A percentile compares a stretch with the other conserved stretches of the same genome.
Evolutionary conservation across 1,140 invertebrate species (phyloP).

Genomic region (Polypedilum vanderplanki): DNA sequence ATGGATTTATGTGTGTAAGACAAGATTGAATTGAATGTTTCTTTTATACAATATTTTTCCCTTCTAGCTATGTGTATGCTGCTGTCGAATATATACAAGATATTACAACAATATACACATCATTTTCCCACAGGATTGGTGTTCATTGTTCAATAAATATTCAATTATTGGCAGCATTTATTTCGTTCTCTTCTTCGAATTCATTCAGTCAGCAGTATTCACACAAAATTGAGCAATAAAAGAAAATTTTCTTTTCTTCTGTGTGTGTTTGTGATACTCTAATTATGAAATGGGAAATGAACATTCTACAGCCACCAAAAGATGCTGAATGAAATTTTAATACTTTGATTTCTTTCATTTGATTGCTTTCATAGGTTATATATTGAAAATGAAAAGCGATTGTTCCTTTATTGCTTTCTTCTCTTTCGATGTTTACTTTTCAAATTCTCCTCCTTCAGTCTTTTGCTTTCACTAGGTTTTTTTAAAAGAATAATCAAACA

Average conservation of each 20-base stretch:
- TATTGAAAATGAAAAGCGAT: too few species aligned
- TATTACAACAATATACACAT: constrained; percentile 21
- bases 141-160: constrained; percentile 27
- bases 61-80: not conserved
- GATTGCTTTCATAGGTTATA: too few species aligned
- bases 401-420: too few species aligned
- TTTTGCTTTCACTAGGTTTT: not conserved
- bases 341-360: not conserved
- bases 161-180: constrained; percentile 25
- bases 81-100: not conserved
- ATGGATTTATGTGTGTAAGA: constrained; percentile 28
- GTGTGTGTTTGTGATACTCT: not conserved
- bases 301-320: not conserved
- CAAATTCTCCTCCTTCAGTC: not conserved
- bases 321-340: constrained; percentile 16
- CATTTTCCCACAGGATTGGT: constrained; percentile 20
- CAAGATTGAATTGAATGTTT: constrained; percentile 27
- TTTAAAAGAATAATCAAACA: not conserved
- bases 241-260: not conserved
- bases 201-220: constrained; percentile 10
- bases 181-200: not conserved
- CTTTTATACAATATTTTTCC: not conserved
- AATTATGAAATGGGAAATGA: not conserved
- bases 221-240: constrained; percentile 19
- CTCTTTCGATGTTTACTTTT: not conserved